Conservation (phyloP, 2,797 vertebrate genomes). For the Clarias fuscus region DNA sequence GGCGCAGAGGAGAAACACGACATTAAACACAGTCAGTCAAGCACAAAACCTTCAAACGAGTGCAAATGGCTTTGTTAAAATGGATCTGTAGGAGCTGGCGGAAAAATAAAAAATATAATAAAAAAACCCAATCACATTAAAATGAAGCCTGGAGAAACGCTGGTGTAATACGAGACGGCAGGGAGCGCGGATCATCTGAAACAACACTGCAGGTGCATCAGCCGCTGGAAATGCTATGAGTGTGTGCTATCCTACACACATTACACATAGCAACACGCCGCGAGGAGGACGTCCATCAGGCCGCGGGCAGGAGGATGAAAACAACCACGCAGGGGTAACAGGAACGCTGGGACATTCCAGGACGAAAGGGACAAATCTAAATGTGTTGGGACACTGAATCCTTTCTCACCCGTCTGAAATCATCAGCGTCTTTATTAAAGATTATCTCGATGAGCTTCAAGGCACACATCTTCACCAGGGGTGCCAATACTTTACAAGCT, state of each 20-base stretch:
- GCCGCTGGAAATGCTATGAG: background rate
- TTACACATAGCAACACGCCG: background rate
- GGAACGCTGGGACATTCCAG: background rate
- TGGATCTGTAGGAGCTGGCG: background rate
- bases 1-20: background rate
- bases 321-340: background rate
- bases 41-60: conserved; percentile 3
- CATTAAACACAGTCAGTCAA: conserved; percentile 2
- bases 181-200: background rate
- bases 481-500: background rate
- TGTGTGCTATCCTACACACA: background rate
- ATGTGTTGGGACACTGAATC: too few species aligned
- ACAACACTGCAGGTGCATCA: background rate
- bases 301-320: background rate
- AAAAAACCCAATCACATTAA: too few species aligned
- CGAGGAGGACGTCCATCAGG: background rate
- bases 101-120: too few species aligned
- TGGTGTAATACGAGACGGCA: background rate
- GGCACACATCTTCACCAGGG: background rate
- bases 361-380: too few species aligned
- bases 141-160: background rate
- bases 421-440: background rate
- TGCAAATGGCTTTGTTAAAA: conserved; percentile 2
- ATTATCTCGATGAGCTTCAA: background rate
- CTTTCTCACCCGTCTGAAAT: background rate